Evolutionary conservation across 2,888 invertebrate species (phyloP).

Genomic region (Drosophila pseudotakahashii): DNA sequence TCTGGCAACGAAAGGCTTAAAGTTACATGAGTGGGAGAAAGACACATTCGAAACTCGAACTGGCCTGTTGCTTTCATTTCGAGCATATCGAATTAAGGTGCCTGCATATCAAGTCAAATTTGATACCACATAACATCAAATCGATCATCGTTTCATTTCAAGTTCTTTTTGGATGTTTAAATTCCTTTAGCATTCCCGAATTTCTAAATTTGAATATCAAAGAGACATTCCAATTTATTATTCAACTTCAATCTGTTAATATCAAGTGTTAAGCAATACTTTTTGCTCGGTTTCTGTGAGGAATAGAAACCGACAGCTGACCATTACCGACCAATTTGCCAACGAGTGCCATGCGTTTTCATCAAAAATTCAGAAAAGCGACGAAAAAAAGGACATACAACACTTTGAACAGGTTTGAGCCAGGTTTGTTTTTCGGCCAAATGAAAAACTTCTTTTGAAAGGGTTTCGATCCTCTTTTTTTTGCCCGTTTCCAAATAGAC

Average conservation of each 20-base stretch:
- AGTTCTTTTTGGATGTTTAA: no score
- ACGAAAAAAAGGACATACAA: conserved; percentile 13
- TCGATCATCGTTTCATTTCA: no score
- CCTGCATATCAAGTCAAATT: no score
- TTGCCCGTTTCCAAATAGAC: conserved; percentile 59
- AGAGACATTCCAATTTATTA: neutral
- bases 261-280: neutral
- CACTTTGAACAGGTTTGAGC: conserved; percentile 34
- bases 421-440: conserved; percentile 56
- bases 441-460: conserved; percentile 53
- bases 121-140: no score
- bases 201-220: neutral
- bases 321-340: conserved; percentile 65
- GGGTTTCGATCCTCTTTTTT: conserved; percentile 18
- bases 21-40: no score
- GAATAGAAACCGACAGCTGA: conserved; percentile 22
- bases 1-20: no score
- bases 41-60: no score
- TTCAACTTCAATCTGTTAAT: neutral
- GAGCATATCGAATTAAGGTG: no score
- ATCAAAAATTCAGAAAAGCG: conserved; percentile 60
- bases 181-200: neutral
- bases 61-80: no score
- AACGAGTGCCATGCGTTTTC: conserved; percentile 57
- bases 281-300: conserved; percentile 5